Evolutionary conservation across 2,888 invertebrate genomes (phyloP), one percentile per base, ranked within the genome.

Genomic region (Himalopsyche tibetana): DNA sequence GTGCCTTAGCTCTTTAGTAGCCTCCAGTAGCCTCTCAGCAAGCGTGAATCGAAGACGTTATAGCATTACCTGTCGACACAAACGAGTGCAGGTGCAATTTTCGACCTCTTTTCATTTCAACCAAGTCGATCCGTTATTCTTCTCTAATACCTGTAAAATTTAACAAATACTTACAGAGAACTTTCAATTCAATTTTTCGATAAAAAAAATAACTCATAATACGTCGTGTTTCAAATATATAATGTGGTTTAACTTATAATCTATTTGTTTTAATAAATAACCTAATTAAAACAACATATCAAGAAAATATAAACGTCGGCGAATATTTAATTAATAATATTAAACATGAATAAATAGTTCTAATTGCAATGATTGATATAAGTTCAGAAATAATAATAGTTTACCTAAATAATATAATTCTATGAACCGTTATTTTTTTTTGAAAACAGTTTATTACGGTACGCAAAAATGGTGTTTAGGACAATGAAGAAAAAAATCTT

Each of bases 391-490:
- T 63, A 19, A 63, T 19, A 63, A 63, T 63, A 63, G 28, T 4
- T 63, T 5, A 63, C 63, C 28, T 63, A n/a, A 19, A 63, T 63
- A 63, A 6, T 8, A 63, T 63, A 63, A n/a, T 63, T 63, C 5
- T 63, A 63, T 63, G 63, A 63, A 63, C 63, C 63, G 63, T 63
- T 63, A 63, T 8, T 28, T 63, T 51, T n/a, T 15, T 63, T 63
- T 63, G 19, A 63, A 63, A 19, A 63, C 63, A 42, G 80, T 80
- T 80, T 80, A 40, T 19, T 36, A 74, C 28, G 74, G 38, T 12
- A 40, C 63, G 63, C 38, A 42, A 80, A 80, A 38, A 80, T 80
- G 80, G 80, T 80, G 36, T 80, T 80, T 80, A 80, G 80, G 42
- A 36, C 80, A 80, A 80, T 80, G 80, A 8, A n/a, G 80, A 38